Percentiles rank a stretch among this genome's conserved stretches.
Evolutionary conservation across 2,888 invertebrate genomes (phyloP).

Genomic region (Drosophila hamatofila): DNA sequence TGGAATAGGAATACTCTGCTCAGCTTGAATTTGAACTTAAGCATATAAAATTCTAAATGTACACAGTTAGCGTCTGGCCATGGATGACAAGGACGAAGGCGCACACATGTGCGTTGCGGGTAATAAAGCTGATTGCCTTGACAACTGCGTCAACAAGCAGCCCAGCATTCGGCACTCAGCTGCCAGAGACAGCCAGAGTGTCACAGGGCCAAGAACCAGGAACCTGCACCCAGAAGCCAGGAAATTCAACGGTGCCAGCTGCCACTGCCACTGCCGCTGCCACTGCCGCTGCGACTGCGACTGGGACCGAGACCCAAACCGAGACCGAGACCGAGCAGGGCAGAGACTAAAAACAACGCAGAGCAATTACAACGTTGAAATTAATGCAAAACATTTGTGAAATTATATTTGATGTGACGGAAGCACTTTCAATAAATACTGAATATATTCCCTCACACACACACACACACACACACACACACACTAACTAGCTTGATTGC

Average conservation of each 20-base stretch:
- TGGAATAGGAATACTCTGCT: no score
- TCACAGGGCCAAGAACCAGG: conserved; percentile 8
- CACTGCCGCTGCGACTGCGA: no score
- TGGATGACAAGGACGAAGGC: not conserved
- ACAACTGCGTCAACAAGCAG: conserved; percentile 66
- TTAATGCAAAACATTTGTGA: conserved; percentile 53
- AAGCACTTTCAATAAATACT: conserved; percentile 25
- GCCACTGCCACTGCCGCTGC: conserved; percentile 2
- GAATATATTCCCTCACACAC: not conserved
- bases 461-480: not conserved
- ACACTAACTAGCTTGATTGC: conserved; percentile 9
- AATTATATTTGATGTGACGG: conserved; percentile 41
- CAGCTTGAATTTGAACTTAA: not conserved
- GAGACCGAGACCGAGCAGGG: no score
- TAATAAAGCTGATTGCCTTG: conserved; percentile 71
- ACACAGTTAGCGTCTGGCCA: conserved; percentile 3
- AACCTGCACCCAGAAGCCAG: not conserved
- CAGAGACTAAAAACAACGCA: conserved; percentile 16
- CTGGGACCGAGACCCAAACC: not conserved
- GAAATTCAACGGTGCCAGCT: not conserved
- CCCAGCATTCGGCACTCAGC: conserved; percentile 2
- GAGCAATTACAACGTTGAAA: conserved; percentile 49
- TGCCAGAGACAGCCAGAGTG: conserved; percentile 12
- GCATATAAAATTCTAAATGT: conserved; percentile 12
- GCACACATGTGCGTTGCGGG: conserved; percentile 68